Conservation (phyloP, 2,113 vertebrate species). For the Seriola aureovittata region DNA sequence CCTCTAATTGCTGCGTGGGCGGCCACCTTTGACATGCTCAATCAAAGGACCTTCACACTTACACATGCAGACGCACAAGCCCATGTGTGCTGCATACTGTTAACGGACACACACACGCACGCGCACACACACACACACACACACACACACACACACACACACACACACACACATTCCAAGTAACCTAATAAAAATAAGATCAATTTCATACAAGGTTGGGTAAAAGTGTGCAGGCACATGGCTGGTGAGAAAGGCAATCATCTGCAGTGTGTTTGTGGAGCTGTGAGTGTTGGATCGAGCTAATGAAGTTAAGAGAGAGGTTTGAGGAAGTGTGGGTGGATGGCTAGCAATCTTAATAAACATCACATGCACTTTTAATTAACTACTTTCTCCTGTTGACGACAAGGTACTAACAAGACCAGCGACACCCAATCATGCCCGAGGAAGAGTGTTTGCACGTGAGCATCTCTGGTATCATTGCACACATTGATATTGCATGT, state of each 20-base stretch:
- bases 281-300: conserved; percentile 36
- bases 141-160: neutral
- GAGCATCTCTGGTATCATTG: conserved; percentile 1
- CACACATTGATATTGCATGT: neutral
- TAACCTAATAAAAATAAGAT: conserved; percentile 25
- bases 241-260: conserved; percentile 35
- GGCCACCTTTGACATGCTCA: conserved; percentile 74
- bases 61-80: conserved; percentile 11
- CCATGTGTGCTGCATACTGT: neutral
- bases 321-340: conserved; percentile 65
- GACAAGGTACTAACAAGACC: conserved; percentile 78
- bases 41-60: conserved; percentile 75
- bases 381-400: conserved; percentile 69
- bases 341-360: conserved; percentile 73
- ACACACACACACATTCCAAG: conserved; percentile 1
- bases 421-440: conserved; percentile 63
- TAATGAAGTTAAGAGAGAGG: conserved; percentile 71
- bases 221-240: conserved; percentile 7
- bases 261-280: conserved; percentile 34
- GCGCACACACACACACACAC: neutral
- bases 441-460: conserved; percentile 42
- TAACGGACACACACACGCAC: conserved; percentile 1
- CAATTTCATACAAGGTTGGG: conserved; percentile 28
- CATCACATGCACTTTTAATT: conserved; percentile 78
- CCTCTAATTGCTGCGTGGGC: conserved; percentile 77